Evolutionary conservation across 2,113 vertebrate genomes (phyloP).

Genomic region (Sterrhoptilus dennistouni): DNA sequence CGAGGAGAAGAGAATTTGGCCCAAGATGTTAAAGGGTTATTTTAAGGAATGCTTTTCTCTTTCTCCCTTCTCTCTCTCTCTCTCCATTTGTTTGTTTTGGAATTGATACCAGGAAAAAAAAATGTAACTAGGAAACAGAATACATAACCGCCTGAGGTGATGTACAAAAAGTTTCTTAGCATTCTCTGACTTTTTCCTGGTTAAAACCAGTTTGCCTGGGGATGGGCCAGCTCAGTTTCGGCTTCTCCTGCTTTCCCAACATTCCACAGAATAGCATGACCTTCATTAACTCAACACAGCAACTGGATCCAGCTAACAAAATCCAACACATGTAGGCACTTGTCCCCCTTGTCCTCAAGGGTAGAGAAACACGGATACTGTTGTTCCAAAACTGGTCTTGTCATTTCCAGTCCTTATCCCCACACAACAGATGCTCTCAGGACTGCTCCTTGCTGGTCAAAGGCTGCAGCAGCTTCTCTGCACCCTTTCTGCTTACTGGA

Average conservation of each 20-base stretch:
- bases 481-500: neutral
- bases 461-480: neutral
- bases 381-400: slow-evolving; percentile 44
- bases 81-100: slow-evolving; percentile 49
- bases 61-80: neutral
- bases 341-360: slow-evolving; percentile 64
- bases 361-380: slow-evolving; percentile 49
- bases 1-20: neutral
- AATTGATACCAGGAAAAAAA: slow-evolving; percentile 71
- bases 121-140: slow-evolving; percentile 71
- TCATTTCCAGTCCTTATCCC: slow-evolving; percentile 32
- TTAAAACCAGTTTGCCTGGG: slow-evolving; percentile 81
- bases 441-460: neutral
- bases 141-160: slow-evolving; percentile 65
- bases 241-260: slow-evolving; percentile 75
- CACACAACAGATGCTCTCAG: neutral
- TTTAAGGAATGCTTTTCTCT: slow-evolving; percentile 40
- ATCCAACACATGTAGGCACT: slow-evolving; percentile 74
- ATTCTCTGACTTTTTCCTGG: slow-evolving; percentile 74
- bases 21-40: slow-evolving; percentile 67
- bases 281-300: slow-evolving; percentile 66
- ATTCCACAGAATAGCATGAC: slow-evolving; percentile 71
- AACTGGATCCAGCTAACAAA: slow-evolving; percentile 76
- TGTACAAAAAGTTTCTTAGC: slow-evolving; percentile 68
- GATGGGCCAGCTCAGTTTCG: slow-evolving; percentile 71